These are phyloP conservation scores for Lymantria dispar DNA, from an alignment of 2,888 invertebrate species.

Conservation along the genomic window DNA sequence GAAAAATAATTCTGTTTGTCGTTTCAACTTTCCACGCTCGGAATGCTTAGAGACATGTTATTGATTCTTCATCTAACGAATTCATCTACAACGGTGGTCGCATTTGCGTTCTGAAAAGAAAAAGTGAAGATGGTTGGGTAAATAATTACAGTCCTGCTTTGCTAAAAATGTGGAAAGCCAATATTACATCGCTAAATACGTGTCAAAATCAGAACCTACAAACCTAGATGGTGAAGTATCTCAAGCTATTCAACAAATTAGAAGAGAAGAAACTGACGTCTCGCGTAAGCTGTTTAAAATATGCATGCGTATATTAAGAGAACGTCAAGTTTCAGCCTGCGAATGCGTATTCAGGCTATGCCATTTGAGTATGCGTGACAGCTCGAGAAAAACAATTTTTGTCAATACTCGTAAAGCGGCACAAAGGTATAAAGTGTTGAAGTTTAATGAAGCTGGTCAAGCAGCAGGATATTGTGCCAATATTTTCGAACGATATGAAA, in stretches of 20 bases:
- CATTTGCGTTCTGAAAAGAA: neutral
- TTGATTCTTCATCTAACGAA: neutral
- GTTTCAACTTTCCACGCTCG: neutral
- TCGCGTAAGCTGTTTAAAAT: slow-evolving; percentile 32
- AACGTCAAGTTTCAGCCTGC: slow-evolving; percentile 36
- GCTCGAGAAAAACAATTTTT: slow-evolving; percentile 3
- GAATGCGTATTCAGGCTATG: slow-evolving; percentile 30
- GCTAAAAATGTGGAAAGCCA: neutral
- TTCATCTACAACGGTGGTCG: neutral
- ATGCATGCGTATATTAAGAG: slow-evolving; percentile 36
- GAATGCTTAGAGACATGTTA: neutral
- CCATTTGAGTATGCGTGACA: neutral
- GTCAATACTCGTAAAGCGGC: slow-evolving; percentile 23
- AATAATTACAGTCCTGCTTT: neutral
- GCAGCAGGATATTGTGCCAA: slow-evolving; percentile 16
- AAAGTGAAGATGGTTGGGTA: neutral
- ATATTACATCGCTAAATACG: slow-evolving; percentile 18
- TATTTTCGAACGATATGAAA: slow-evolving; percentile 31
- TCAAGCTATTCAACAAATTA: slow-evolving; percentile 9
- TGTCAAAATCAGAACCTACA: slow-evolving; percentile 18
- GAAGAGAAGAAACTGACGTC: slow-evolving; percentile 19
- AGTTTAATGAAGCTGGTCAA: slow-evolving; percentile 22
- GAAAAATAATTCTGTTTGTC: neutral
- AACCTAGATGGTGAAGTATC: slow-evolving; percentile 17
- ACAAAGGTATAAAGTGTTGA: slow-evolving; percentile 32